Evolutionary conservation across 1,140 invertebrate genomes (phyloP), one percentile per base, ranked within the genome.

Genomic region (Monochamus saltuarius): DNA sequence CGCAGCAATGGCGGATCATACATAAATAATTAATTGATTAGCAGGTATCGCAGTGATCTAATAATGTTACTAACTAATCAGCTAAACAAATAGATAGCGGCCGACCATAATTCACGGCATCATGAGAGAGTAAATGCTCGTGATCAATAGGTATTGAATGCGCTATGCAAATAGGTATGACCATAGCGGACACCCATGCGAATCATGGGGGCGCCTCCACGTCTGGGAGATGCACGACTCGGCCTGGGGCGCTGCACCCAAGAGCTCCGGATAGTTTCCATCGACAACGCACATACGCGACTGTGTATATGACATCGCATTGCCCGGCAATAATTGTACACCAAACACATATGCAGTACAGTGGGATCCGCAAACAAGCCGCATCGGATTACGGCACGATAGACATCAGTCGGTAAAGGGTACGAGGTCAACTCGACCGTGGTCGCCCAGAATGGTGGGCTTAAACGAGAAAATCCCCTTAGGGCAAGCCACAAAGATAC

Each of bases 21-120:
- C 72, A 74, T 76, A 76, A 76, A 76, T 76, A 76, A 76, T 72
- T 75, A 74, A 76, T 74, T 76, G 73, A 76, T 76, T 76, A 75
- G 69, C 72, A 75, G 72, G 72, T 76, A 75, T 76, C 72, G 71
- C 57, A 62, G 59, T 71, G 72, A 76, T 76, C 73, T 76, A 76
- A 76, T 75, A 75, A 75, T 72, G 73, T 76, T 73, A 73, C 74
- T 73, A 72, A 72, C 73, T 75, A 76, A 76, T 76, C 73, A 75
- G 71, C 73, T 73, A 76, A 75, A 75, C 74, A 76, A 76, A 76
- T 73, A 76, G 73, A 76, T 76, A 76, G 72, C 69, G 73, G 68
- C 66, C 71, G 61, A 71, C 73, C 74, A 75, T 75, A 75, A 75
- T 74, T 75, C 71, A 75, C 72, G 71, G 74, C 68, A 74, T 75